Evolutionary conservation across 2,113 vertebrate genomes (phyloP), one percentile per base, ranked within the genome.

Genomic region (Todiramphus saurophagus): DNA sequence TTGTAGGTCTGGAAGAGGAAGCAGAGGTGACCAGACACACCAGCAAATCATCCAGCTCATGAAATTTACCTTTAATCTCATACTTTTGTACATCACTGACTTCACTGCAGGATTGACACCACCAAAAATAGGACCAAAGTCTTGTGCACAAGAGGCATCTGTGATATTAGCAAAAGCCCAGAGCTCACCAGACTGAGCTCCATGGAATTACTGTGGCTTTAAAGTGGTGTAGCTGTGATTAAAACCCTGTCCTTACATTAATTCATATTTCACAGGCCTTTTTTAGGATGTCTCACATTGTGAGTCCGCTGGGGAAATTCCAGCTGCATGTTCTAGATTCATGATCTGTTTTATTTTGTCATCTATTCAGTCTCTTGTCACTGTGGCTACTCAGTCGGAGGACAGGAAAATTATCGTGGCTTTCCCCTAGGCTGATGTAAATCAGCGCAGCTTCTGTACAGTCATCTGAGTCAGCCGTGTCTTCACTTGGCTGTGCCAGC

Each of bases 311-410:
- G 90, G 88, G 92, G 68, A 83, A 92, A 88, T 89, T 89, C 56
- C 94, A 78, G 73, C 83, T 81, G 68, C 85, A 5, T 2, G 15
- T 90, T 96, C 87, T 75, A 39, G 90, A 92, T 76, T 83, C 46
- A 23, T 74, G 85, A 88, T 80, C 88, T 87, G 35, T 14, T 92
- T 90, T 74, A 67, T 77, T 94, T 93, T 93, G 73, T 87, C 91
- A 51, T 89, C 76, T 50, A 1, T 89, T 92, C 73, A 24, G 46
- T 11, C 78, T 89, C 73, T 78, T 81, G 90, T 83, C 88, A 78
- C 70, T 1, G 3, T 25, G 73, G 83, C 87, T 93, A 13, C 46
- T 84, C 72, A 74, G 4, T 75, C 44, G 74, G 35, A 90, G 83
- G 17, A 51, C 60, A 70, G 56, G 46, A 77, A 62, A 39, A 75